A percentile compares a stretch with the other conserved stretches of the same genome.
Evolutionary conservation across 1,140 invertebrate genomes (phyloP).

Genomic region (Nephila pilipes): DNA sequence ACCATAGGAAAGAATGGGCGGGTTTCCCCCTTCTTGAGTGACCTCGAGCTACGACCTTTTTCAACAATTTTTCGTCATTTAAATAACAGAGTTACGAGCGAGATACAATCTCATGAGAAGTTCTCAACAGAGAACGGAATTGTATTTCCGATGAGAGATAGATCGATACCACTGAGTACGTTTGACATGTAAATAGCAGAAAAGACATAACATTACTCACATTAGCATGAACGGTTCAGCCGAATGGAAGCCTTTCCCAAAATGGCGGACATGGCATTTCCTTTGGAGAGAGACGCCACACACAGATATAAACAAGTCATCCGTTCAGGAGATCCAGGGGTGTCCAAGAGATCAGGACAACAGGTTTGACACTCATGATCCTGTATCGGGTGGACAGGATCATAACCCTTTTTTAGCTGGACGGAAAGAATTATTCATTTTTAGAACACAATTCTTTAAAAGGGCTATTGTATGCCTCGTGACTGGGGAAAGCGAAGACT

Average conservation of each 20-base stretch:
- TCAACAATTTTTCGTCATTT: constrained; percentile 40
- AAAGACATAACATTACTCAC: constrained; percentile 68
- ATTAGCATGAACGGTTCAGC: constrained; percentile 37
- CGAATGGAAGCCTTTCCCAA: constrained; percentile 15
- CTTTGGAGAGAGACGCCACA: constrained; percentile 28
- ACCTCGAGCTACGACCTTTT: constrained; percentile 56
- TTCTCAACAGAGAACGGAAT: neutral
- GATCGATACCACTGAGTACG: constrained; percentile 29
- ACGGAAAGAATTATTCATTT: constrained; percentile 69
- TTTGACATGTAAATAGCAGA: constrained; percentile 56
- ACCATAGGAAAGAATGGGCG: constrained; percentile 62
- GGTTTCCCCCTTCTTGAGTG: neutral
- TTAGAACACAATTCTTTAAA: constrained; percentile 69
- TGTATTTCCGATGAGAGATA: constrained; percentile 32
- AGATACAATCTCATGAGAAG: neutral
- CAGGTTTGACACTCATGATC: neutral
- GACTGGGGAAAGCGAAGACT: constrained; percentile 48
- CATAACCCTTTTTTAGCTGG: constrained; percentile 37
- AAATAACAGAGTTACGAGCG: constrained; percentile 23
- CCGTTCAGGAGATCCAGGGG: neutral
- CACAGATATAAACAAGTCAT: constrained; percentile 37
- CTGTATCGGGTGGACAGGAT: neutral
- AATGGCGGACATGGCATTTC: constrained; percentile 28
- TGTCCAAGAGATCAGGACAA: neutral
- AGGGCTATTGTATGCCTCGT: constrained; percentile 66